A percentile compares a stretch with the other conserved stretches of the same genome.
These are phyloP conservation scores for Podarcis siculus DNA, from an alignment of 2,797 vertebrate genomes.

Conservation along the genomic window DNA sequence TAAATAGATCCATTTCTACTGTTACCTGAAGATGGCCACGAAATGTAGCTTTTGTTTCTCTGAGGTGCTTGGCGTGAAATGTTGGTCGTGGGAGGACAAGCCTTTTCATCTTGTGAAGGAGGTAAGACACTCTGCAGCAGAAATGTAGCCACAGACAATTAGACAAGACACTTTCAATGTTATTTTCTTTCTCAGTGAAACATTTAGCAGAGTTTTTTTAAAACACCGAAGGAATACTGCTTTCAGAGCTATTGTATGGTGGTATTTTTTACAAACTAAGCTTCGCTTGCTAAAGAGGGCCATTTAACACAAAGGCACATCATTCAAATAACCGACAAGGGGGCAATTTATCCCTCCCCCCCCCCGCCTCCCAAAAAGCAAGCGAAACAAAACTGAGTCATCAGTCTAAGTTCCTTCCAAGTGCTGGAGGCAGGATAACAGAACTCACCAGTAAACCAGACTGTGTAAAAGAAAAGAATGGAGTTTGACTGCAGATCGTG, in stretches of 20 bases:
- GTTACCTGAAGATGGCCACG: slow-evolving; percentile 91
- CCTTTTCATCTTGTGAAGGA: slow-evolving; percentile 87
- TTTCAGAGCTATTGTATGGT: slow-evolving; percentile 45
- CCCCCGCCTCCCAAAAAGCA: slow-evolving; percentile 37
- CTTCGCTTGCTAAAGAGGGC: slow-evolving; percentile 68
- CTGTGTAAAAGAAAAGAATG: slow-evolving; percentile 29
- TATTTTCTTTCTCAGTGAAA: slow-evolving; percentile 42
- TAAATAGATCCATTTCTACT: slow-evolving; percentile 30
- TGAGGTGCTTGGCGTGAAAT: slow-evolving; percentile 84
- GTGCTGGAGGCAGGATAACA: slow-evolving; percentile 1
- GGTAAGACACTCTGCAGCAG: slow-evolving; percentile 83
- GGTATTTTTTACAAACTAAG: slow-evolving; percentile 48
- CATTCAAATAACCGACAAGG: slow-evolving; percentile 61
- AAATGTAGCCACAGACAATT: slow-evolving; percentile 51
- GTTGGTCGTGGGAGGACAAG: slow-evolving; percentile 82
- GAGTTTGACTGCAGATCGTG: background rate
- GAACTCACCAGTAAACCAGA: slow-evolving; percentile 54
- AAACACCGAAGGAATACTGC: slow-evolving; percentile 33
- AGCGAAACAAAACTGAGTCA: slow-evolving; percentile 45
- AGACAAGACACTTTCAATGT: slow-evolving; percentile 25
- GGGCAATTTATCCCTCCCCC: background rate
- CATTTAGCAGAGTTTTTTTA: slow-evolving; percentile 27
- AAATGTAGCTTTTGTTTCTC: slow-evolving; percentile 89
- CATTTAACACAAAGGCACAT: slow-evolving; percentile 68
- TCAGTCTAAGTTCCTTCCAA: slow-evolving; percentile 1